Evolutionary conservation across 2,797 vertebrate species (phyloP).

Genomic region (Cichlasoma orientale): DNA sequence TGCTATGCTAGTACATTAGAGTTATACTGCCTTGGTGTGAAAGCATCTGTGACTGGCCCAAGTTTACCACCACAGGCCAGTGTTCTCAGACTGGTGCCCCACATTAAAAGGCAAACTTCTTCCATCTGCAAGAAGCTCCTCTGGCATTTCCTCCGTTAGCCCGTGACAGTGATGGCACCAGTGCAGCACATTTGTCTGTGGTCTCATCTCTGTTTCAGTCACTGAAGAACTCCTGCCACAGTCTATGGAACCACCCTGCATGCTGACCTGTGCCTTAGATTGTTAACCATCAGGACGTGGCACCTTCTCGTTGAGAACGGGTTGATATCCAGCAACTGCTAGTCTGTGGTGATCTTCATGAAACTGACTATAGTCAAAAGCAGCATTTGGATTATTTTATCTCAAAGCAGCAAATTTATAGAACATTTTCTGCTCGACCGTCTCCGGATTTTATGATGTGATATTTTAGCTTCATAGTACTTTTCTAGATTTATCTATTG

Average conservation of each 20-base stretch:
- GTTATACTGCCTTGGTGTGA: background rate
- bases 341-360: too few species aligned
- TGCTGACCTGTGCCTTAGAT: background rate
- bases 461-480: too few species aligned
- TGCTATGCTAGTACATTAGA: background rate
- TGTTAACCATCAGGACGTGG: background rate
- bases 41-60: background rate
- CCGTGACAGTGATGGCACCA: background rate
- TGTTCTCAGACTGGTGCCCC: background rate
- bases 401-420: too few species aligned
- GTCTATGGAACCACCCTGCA: background rate
- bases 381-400: too few species aligned
- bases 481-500: too few species aligned
- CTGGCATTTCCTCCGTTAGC: background rate
- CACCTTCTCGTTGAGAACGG: background rate
- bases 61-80: background rate
- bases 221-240: background rate
- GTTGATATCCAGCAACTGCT: accelerated
- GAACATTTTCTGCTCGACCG: too few species aligned
- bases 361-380: too few species aligned
- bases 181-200: background rate
- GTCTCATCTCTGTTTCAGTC: background rate
- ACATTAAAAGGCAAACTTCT: background rate
- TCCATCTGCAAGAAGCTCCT: background rate
- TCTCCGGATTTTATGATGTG: too few species aligned